A percentile compares a stretch with the other conserved stretches of the same genome.
phyloP scores from a whole-genome alignment of 2,888 invertebrate species.

The Perizoma flavofasciatum region DNA sequence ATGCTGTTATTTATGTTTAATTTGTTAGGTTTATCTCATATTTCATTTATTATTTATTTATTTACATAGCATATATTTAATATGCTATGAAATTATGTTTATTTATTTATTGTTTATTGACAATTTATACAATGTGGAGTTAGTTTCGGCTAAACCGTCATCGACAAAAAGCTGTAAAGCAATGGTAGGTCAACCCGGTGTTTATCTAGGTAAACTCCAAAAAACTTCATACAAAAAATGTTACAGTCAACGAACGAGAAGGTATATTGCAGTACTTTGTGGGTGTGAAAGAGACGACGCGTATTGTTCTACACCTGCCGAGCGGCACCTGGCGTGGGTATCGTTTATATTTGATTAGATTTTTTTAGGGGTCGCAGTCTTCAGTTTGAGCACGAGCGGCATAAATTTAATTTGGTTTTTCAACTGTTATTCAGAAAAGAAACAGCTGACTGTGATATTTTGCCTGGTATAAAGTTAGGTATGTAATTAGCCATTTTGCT shows the following conservation, averaged over 20 bases:
- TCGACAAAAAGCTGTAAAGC: constrained; percentile 51
- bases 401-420: constrained; percentile 49
- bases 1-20: no score
- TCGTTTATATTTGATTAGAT: constrained; percentile 78
- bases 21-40: no score
- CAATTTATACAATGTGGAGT: no score
- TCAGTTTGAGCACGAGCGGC: constrained; percentile 60
- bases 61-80: no score
- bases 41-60: no score
- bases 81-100: no score
- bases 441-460: background rate
- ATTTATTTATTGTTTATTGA: no score
- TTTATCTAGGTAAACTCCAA: constrained; percentile 58
- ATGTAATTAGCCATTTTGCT: no score
- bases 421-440: constrained; percentile 2
- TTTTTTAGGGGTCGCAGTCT: constrained; percentile 68
- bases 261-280: constrained; percentile 35
- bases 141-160: no score
- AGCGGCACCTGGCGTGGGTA: constrained; percentile 69
- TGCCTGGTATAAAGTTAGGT: background rate
- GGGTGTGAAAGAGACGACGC: constrained; percentile 60
- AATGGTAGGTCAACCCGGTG: constrained; percentile 57
- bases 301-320: constrained; percentile 75
- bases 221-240: constrained; percentile 67
- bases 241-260: constrained; percentile 56